Conservation (phyloP, 2,113 vertebrate genomes). For the Oncorhynchus clarkii region DNA sequence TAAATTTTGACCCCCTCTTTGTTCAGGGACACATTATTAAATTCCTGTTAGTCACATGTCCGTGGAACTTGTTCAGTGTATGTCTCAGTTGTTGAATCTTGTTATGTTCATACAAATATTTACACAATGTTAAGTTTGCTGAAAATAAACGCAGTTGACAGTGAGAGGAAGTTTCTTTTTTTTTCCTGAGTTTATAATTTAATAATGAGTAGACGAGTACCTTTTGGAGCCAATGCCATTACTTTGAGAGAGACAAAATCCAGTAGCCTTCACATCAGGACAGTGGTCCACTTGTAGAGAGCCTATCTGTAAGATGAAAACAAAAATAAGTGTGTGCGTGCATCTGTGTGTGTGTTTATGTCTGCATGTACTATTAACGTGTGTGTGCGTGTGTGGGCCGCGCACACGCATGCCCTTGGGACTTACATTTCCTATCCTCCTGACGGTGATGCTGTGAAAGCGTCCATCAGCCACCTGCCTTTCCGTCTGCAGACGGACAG, state of each 20-base stretch:
- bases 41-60: too few relatives aligned
- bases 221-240: slow-evolving; percentile 61
- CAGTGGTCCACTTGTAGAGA: slow-evolving; percentile 74
- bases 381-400: not conserved
- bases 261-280: slow-evolving; percentile 48
- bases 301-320: slow-evolving; percentile 58
- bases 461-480: slow-evolving; percentile 71
- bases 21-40: too few relatives aligned
- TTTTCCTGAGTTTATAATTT: too few relatives aligned
- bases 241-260: slow-evolving; percentile 67
- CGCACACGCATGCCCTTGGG: not conserved
- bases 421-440: slow-evolving; percentile 73
- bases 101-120: too few relatives aligned
- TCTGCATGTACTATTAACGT: not conserved
- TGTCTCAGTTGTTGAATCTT: too few relatives aligned
- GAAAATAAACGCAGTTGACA: too few relatives aligned
- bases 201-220: slow-evolving; percentile 37
- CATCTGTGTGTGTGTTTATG: not conserved
- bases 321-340: not conserved
- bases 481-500: slow-evolving; percentile 63
- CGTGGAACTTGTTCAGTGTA: too few relatives aligned
- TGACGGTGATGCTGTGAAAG: slow-evolving; percentile 70
- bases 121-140: too few relatives aligned
- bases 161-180: too few relatives aligned
- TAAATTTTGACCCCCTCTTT: too few relatives aligned